A percentile compares a stretch with the other conserved stretches of the same genome.
phyloP scores from a whole-genome alignment of 2,888 invertebrate species.

The Lasius platythorax region DNA sequence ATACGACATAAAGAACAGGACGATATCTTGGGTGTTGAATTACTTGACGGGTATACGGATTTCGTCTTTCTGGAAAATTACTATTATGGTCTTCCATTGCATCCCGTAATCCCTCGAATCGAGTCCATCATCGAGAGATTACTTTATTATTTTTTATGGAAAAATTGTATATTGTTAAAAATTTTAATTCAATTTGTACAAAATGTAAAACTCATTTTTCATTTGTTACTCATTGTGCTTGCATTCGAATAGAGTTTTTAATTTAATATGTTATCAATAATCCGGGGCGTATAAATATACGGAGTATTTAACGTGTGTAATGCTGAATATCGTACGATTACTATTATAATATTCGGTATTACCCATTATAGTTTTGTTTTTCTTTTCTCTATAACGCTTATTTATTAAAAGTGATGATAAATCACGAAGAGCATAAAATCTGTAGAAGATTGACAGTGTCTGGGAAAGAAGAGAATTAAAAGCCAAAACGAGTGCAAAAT shows the following conservation, averaged over 20 bases:
- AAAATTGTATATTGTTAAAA: not conserved
- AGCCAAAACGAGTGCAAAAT: not conserved
- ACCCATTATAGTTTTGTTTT: not conserved
- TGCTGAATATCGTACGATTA: not conserved
- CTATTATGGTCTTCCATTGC: conserved; percentile 5
- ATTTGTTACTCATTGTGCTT: not conserved
- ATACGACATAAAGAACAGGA: conserved; percentile 65
- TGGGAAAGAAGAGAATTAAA: not conserved
- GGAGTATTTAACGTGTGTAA: too few relatives aligned
- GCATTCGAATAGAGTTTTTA: not conserved
- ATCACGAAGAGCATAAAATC: not conserved
- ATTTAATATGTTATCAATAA: not conserved
- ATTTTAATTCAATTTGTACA: conserved; percentile 1
- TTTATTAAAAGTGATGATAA: not conserved
- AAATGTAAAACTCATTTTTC: not conserved
- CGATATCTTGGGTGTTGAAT: conserved; percentile 64
- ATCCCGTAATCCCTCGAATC: not conserved
- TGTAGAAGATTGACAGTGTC: not conserved
- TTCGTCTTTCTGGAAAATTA: not conserved
- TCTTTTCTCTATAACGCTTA: not conserved
- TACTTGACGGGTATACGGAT: conserved; percentile 57
- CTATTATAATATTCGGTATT: not conserved
- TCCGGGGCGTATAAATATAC: not conserved
- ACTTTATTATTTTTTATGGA: not conserved
- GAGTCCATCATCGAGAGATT: not conserved